phyloP scores from a whole-genome alignment of 2,113 vertebrate genomes.

The Numida meleagris region DNA sequence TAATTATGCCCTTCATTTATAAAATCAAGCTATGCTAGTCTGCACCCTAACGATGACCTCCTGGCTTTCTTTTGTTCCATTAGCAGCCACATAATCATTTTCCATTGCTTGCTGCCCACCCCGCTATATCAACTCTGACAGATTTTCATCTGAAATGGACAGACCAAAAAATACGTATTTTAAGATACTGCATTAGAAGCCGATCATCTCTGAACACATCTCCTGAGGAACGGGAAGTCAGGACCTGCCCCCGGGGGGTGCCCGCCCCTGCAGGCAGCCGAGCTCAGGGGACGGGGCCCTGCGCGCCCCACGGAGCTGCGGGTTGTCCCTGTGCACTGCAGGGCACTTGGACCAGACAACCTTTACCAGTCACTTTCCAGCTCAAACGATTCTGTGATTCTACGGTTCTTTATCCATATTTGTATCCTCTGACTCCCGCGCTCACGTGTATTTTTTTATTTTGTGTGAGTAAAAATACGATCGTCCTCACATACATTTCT shows the following conservation, averaged over 20 bases:
- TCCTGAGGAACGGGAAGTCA: not conserved
- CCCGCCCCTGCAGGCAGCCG: not conserved
- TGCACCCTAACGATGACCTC: not conserved
- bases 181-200: not conserved
- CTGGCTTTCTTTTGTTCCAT: not conserved
- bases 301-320: too few species aligned
- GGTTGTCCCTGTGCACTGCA: not conserved
- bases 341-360: too few species aligned
- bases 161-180: not conserved
- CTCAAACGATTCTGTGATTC: not conserved
- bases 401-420: not conserved
- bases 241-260: too few species aligned
- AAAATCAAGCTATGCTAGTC: not conserved
- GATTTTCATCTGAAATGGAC: not conserved
- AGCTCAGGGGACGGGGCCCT: not conserved
- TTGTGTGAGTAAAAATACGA: not conserved
- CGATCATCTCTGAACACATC: not conserved
- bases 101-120: not conserved
- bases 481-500: not conserved
- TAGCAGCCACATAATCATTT: not conserved
- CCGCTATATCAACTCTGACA: rapidly evolving
- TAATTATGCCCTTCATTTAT: constrained; percentile 47
- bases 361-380: not conserved
- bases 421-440: not conserved
- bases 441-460: not conserved